Evolutionary conservation across 2,888 invertebrate species (phyloP).

Genomic region (Hydropsyche betteni): DNA sequence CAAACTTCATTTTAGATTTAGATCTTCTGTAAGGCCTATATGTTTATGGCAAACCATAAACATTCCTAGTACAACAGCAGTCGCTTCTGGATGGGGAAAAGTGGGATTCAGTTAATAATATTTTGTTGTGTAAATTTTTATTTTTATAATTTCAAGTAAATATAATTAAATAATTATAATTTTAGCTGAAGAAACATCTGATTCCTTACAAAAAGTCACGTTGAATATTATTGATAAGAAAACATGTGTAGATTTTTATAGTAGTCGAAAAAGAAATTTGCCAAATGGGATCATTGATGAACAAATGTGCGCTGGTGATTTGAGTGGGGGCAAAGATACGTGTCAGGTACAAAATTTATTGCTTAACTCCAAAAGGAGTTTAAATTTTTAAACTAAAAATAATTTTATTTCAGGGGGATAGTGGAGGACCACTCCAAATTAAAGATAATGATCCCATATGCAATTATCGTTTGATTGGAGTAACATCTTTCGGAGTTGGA

Average conservation of each 20-base stretch:
- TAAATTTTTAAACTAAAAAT: neutral
- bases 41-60: conserved; percentile 10
- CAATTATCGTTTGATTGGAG: neutral
- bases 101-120: neutral
- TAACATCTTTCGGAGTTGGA: conserved; percentile 20
- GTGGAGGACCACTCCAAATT: conserved; percentile 20
- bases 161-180: neutral
- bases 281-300: conserved; percentile 57
- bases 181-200: conserved; percentile 2
- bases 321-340: conserved; percentile 58
- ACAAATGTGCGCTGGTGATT: conserved; percentile 61
- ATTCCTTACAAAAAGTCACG: neutral
- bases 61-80: neutral
- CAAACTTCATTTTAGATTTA: neutral
- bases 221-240: conserved; percentile 2
- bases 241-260: conserved; percentile 2
- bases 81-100: neutral
- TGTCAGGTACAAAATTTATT: conserved; percentile 52
- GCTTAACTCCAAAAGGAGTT: neutral
- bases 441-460: neutral
- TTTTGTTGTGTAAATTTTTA: neutral
- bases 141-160: neutral
- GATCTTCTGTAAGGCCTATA: neutral
- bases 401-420: conserved; percentile 15
- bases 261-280: conserved; percentile 53